These are phyloP conservation scores for Akabosia matsudoensis DNA, from an alignment of 1,140 invertebrate species.

Conservation along the genomic window DNA sequence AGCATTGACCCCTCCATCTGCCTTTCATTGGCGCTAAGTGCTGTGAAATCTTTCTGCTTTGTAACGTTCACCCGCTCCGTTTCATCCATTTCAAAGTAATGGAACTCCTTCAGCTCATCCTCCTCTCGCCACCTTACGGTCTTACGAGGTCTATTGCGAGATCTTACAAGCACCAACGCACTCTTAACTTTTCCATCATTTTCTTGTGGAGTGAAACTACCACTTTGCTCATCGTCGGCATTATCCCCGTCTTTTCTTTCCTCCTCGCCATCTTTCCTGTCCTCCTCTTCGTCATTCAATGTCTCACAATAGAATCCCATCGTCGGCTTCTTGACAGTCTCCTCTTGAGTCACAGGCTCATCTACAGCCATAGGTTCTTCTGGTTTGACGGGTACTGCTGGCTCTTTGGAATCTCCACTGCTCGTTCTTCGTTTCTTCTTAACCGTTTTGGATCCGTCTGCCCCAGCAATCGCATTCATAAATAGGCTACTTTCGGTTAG, in stretches of 20 bases:
- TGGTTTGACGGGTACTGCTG: constrained; percentile 45
- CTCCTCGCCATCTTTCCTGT: constrained; percentile 37
- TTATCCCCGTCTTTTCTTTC: constrained; percentile 48
- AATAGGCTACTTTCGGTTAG: constrained; percentile 76
- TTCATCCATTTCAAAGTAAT: constrained; percentile 89
- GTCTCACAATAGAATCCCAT: constrained; percentile 88
- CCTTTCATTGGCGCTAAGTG: constrained; percentile 86
- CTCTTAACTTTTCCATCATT: constrained; percentile 54
- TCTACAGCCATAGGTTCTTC: constrained; percentile 57
- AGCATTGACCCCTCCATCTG: constrained; percentile 71
- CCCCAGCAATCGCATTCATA: constrained; percentile 78
- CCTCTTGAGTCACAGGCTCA: background rate
- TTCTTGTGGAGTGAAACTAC: constrained; percentile 31
- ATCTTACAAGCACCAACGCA: constrained; percentile 64
- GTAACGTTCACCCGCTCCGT: constrained; percentile 92
- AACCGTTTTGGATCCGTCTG: constrained; percentile 60
- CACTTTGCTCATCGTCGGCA: constrained; percentile 37
- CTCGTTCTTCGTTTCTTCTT: constrained; percentile 71
- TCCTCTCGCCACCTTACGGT: constrained; percentile 76
- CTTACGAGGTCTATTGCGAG: constrained; percentile 71
- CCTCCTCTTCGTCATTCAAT: constrained; percentile 59
- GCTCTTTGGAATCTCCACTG: constrained; percentile 59
- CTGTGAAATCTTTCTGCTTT: constrained; percentile 71
- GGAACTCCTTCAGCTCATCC: constrained; percentile 71
- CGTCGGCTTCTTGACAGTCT: constrained; percentile 36